Conservation (phyloP, 1,140 invertebrate species). For the Drosophila sp. region DNA sequence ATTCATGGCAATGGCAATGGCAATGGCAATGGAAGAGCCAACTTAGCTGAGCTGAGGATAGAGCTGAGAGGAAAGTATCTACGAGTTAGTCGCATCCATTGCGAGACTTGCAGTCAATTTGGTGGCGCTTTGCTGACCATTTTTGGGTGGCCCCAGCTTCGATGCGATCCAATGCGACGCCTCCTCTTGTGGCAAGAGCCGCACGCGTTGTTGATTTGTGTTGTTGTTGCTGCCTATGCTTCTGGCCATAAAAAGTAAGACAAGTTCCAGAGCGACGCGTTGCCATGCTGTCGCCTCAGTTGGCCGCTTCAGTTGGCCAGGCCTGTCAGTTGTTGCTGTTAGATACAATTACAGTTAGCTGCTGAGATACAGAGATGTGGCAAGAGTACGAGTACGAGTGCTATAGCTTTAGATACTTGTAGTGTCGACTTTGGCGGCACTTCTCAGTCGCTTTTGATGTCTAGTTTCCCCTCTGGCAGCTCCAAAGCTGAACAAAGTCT, state of each 20-base stretch:
- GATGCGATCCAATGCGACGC: constrained; percentile 29
- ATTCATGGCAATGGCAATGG: constrained; percentile 61
- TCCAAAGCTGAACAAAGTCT: background rate
- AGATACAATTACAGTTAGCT: constrained; percentile 81
- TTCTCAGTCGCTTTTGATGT: constrained; percentile 69
- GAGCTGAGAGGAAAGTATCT: constrained; percentile 27
- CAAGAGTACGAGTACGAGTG: constrained; percentile 8
- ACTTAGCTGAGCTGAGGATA: constrained; percentile 18
- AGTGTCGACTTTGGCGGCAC: constrained; percentile 67
- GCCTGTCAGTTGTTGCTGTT: constrained; percentile 75
- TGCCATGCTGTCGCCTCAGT: constrained; percentile 55
- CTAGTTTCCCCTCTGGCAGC: constrained; percentile 51
- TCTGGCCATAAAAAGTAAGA: constrained; percentile 76
- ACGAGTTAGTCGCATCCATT: constrained; percentile 38
- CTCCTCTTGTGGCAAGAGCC: constrained; percentile 30
- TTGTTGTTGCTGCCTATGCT: constrained; percentile 32
- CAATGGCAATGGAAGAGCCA: constrained; percentile 31
- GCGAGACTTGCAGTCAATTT: constrained; percentile 51
- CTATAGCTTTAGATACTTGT: constrained; percentile 39
- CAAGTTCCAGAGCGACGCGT: constrained; percentile 75
- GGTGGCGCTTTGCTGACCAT: constrained; percentile 79
- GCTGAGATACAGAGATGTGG: constrained; percentile 43
- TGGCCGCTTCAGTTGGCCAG: constrained; percentile 23
- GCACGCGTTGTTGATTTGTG: constrained; percentile 31
- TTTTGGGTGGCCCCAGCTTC: constrained; percentile 70